Conservation (phyloP, 2,113 vertebrate genomes). For the Scatophagus argus region DNA sequence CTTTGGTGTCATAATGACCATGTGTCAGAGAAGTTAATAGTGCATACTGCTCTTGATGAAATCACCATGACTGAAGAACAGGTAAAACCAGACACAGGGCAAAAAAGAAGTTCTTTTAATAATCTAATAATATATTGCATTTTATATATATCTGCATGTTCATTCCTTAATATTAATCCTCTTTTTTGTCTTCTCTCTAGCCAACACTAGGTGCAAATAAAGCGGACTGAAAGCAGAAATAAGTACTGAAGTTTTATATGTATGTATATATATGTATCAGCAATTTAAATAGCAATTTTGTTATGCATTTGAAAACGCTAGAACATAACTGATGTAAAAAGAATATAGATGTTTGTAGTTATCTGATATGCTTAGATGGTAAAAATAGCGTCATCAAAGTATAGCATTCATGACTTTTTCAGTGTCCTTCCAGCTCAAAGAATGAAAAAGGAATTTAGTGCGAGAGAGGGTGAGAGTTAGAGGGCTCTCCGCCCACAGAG, state of each 20-base stretch:
- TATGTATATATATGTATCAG: background rate
- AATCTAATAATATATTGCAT: conserved; percentile 18
- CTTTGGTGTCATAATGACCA: conserved; percentile 39
- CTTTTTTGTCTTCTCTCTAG: conserved; percentile 1
- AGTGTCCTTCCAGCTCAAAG: conserved; percentile 11
- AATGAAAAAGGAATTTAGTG: conserved; percentile 20
- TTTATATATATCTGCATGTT: background rate
- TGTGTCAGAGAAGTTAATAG: conserved; percentile 19
- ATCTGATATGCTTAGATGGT: conserved; percentile 11
- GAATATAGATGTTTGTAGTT: background rate
- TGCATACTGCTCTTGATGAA: background rate
- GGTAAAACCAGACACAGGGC: background rate
- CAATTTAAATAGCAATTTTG: background rate
- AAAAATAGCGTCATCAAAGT: conserved; percentile 2
- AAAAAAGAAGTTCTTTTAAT: background rate
- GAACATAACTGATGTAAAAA: background rate
- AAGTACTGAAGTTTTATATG: background rate
- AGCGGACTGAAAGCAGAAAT: background rate
- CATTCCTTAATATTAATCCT: background rate
- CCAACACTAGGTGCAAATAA: background rate
- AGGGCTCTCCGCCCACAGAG: conserved; percentile 30
- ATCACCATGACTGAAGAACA: background rate
- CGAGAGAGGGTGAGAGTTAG: conserved; percentile 12
- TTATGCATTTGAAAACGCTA: background rate
- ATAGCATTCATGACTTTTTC: conserved; percentile 18